Percentiles rank a stretch among this genome's conserved stretches.
These are phyloP conservation scores for Ailuropoda melanoleuca DNA, from an alignment of 2,113 vertebrate genomes.

Conservation along the genomic window DNA sequence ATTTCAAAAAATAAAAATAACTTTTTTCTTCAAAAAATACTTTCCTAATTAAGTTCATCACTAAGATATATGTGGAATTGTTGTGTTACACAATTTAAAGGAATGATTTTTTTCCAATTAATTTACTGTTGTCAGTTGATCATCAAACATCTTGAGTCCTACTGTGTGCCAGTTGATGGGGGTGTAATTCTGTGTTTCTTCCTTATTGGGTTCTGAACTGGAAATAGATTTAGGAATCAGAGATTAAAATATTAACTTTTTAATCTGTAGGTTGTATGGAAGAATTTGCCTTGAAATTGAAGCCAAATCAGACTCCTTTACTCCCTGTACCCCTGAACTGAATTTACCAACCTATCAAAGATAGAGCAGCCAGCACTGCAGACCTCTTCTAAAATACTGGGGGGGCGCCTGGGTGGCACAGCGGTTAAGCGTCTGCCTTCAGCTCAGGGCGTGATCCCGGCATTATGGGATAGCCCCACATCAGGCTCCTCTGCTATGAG, in stretches of 20 bases:
- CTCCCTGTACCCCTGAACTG: background rate
- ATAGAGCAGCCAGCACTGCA: background rate
- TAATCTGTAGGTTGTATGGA: background rate
- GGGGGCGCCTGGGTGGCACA: no score
- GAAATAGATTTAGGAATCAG: background rate
- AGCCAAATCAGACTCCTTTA: background rate
- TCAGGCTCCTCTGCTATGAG: no score
- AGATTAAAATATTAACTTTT: constrained; percentile 13
- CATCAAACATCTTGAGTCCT: background rate
- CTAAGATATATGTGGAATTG: background rate
- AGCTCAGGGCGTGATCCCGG: no score
- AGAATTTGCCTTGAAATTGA: background rate
- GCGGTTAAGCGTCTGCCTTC: no score
- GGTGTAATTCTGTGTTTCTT: background rate
- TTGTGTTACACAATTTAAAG: constrained; percentile 26
- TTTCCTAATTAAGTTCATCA: constrained; percentile 10
- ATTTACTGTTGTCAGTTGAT: background rate
- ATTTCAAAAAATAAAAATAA: no score
- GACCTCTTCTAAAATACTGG: background rate
- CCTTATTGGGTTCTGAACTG: background rate
- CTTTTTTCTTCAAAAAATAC: background rate
- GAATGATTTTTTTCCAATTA: background rate
- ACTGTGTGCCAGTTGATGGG: background rate
- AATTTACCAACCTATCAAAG: background rate
- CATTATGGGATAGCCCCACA: no score